Percentiles rank a stretch among this genome's conserved stretches.
These are phyloP conservation scores for Papilio elwesi DNA, from an alignment of 2,888 invertebrate species.

Conservation along the genomic window DNA sequence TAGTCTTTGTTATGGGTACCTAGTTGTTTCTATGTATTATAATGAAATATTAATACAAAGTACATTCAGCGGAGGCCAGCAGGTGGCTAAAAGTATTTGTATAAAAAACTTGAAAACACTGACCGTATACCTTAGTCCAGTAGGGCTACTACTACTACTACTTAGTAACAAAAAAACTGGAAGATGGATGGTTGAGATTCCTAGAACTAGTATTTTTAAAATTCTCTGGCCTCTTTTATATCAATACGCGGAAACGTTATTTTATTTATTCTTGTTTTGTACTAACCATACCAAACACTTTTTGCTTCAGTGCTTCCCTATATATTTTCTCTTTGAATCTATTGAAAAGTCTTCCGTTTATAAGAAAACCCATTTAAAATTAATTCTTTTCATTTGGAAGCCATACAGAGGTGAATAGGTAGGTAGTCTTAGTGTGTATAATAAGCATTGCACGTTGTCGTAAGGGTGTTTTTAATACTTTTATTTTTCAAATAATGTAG, in stretches of 20 bases:
- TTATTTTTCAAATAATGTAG: too few species aligned
- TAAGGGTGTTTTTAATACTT: background rate
- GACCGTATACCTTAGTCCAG: too few species aligned
- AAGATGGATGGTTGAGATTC: too few species aligned
- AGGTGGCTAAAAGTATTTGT: too few species aligned
- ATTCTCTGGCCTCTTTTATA: background rate
- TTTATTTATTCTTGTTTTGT: background rate
- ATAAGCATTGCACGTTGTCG: background rate
- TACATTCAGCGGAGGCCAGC: too few species aligned
- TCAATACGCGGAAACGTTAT: background rate
- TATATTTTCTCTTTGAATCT: background rate
- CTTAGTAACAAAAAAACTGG: too few species aligned
- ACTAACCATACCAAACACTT: background rate
- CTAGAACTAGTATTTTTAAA: too few species aligned
- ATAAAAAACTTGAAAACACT: too few species aligned
- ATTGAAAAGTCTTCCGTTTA: constrained; percentile 9
- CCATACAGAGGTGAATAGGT: background rate
- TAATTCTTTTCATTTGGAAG: constrained; percentile 16
- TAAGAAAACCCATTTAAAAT: constrained; percentile 10
- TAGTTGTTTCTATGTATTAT: too few species aligned
- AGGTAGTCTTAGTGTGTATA: constrained; percentile 2
- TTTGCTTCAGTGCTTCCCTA: background rate
- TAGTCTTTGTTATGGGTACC: too few species aligned
- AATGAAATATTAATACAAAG: too few species aligned
- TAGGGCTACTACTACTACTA: too few species aligned